Evolutionary conservation across 2,797 vertebrate species (phyloP).

Genomic region (Arremon aurantiirostris): DNA sequence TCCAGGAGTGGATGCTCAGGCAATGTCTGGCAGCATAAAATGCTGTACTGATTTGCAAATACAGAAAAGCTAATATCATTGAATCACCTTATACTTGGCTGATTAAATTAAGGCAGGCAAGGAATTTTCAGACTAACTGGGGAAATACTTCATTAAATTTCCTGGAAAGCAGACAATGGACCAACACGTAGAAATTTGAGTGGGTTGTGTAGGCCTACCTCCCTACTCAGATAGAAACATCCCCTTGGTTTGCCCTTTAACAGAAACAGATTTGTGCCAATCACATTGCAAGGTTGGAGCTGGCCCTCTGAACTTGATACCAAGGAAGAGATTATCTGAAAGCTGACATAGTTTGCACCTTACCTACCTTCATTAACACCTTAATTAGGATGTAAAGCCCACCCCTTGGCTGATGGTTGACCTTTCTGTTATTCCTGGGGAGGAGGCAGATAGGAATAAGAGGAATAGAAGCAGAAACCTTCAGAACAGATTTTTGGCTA

Average conservation of each 20-base stretch:
- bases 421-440: background rate
- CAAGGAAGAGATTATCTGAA: background rate
- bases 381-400: background rate
- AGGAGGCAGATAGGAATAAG: background rate
- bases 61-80: background rate
- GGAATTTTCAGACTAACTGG: background rate
- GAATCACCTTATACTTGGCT: background rate
- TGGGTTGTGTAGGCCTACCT: background rate
- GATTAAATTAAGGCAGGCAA: background rate
- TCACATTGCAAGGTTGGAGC: background rate
- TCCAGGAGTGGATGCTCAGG: background rate
- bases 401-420: background rate
- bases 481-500: background rate
- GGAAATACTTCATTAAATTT: background rate
- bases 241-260: background rate
- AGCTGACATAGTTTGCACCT: background rate
- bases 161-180: background rate
- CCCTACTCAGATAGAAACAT: background rate
- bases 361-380: background rate
- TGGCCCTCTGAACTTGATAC: background rate
- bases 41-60: background rate
- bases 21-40: background rate
- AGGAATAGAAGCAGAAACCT: background rate
- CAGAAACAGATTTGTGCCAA: background rate
- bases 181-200: background rate